Conservation (phyloP, 1,140 invertebrate species). For the Drosophila pseudoobscura region DNA sequence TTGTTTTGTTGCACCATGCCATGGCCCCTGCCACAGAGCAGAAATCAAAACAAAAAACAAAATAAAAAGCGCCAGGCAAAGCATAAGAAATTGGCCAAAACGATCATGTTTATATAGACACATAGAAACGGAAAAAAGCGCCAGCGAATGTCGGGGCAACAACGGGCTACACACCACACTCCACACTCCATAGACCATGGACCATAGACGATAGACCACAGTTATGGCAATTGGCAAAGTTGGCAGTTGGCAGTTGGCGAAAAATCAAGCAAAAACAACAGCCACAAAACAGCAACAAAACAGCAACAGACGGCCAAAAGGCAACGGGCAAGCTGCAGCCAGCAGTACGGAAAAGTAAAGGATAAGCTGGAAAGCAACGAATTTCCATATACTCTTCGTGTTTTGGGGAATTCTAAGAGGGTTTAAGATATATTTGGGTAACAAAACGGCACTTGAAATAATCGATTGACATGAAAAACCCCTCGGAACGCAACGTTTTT, state of each 20-base stretch:
- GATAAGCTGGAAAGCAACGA: too few relatives aligned
- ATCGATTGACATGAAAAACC: neutral
- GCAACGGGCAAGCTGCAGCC: constrained; percentile 38
- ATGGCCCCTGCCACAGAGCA: constrained; percentile 33
- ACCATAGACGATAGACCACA: constrained; percentile 25
- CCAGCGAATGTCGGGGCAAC: constrained; percentile 19
- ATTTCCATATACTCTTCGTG: too few relatives aligned
- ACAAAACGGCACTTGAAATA: too few relatives aligned
- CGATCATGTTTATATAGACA: constrained; percentile 77
- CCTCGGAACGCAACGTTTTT: too few relatives aligned
- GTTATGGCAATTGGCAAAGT: constrained; percentile 69
- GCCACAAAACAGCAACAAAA: constrained; percentile 25
- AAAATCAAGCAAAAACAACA: constrained; percentile 68
- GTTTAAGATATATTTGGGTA: too few relatives aligned
- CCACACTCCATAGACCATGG: neutral
- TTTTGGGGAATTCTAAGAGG: too few relatives aligned
- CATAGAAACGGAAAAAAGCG: constrained; percentile 40
- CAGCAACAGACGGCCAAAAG: constrained; percentile 51
- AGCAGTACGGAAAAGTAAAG: constrained; percentile 13
- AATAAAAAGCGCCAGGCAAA: constrained; percentile 19
- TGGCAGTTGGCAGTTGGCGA: constrained; percentile 58
- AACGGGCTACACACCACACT: constrained; percentile 18
- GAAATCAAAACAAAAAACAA: constrained; percentile 11
- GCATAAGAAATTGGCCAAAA: constrained; percentile 74
- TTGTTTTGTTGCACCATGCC: constrained; percentile 26